A percentile compares a stretch with the other conserved stretches of the same genome.
phyloP scores from a whole-genome alignment of 2,113 vertebrate species.

The Xiphophorus maculatus region DNA sequence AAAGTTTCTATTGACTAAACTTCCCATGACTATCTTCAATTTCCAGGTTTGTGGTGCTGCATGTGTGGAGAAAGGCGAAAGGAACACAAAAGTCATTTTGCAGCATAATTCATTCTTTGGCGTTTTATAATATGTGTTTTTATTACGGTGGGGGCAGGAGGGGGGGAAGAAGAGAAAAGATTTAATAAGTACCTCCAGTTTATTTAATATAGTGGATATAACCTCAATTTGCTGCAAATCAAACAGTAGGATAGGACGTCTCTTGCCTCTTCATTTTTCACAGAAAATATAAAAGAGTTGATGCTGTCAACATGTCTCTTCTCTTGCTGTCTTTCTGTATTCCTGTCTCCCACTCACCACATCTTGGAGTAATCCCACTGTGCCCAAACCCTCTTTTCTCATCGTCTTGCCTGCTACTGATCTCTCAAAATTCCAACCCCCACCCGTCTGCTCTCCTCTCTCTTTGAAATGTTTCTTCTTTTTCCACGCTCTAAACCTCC shows the following conservation, averaged over 20 bases:
- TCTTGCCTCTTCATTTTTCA: conserved; percentile 27
- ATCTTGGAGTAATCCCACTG: conserved; percentile 66
- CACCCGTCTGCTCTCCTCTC: conserved; percentile 7
- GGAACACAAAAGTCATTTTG: not conserved
- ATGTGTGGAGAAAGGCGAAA: not conserved
- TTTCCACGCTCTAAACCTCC: not conserved
- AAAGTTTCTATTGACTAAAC: not conserved
- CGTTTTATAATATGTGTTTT: not conserved
- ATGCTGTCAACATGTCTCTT: conserved; percentile 31
- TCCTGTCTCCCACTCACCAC: conserved; percentile 62
- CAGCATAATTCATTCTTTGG: not conserved
- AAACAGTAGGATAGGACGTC: conserved; percentile 20
- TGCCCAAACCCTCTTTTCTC: conserved; percentile 62
- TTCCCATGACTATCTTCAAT: not conserved
- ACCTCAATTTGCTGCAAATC: conserved; percentile 13
- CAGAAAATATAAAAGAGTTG: conserved; percentile 36
- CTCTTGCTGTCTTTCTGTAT: conserved; percentile 47
- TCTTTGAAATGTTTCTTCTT: conserved; percentile 25
- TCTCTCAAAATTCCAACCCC: conserved; percentile 56
- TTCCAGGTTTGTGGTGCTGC: not conserved
- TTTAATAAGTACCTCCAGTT: not conserved
- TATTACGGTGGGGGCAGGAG: not conserved
- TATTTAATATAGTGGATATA: conserved; percentile 6
- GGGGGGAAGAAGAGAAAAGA: not conserved
- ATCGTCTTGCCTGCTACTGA: conserved; percentile 63